phyloP scores from a whole-genome alignment of 1,140 invertebrate species.

The Ericerus pela region DNA sequence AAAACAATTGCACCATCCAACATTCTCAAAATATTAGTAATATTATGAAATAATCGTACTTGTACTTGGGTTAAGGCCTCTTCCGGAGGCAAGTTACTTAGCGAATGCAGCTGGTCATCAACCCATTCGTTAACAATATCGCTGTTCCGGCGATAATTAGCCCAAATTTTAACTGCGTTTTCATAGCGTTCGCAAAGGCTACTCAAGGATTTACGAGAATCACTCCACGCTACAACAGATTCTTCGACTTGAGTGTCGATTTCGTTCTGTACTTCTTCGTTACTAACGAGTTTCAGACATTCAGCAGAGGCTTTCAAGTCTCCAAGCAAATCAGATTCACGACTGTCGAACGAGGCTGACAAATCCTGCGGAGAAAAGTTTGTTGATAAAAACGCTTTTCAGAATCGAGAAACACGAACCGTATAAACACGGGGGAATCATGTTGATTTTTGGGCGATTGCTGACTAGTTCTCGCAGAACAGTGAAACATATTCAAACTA shows the following conservation, averaged over 20 bases:
- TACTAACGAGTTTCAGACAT: slow-evolving; percentile 47
- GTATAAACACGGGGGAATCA: too few species aligned
- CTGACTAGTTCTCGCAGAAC: too few species aligned
- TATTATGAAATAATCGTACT: slow-evolving; percentile 33
- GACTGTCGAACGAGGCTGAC: not conserved
- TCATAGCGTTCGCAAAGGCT: slow-evolving; percentile 55
- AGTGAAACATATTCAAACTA: too few species aligned
- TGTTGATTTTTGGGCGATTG: too few species aligned
- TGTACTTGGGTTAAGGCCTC: slow-evolving; percentile 44
- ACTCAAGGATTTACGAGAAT: slow-evolving; percentile 52
- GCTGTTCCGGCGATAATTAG: slow-evolving; percentile 54
- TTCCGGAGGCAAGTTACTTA: slow-evolving; percentile 35
- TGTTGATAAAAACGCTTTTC: too few species aligned
- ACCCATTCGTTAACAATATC: slow-evolving; percentile 54
- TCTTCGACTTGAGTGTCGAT: slow-evolving; percentile 55
- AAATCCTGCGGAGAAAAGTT: not conserved
- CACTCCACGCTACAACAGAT: slow-evolving; percentile 56
- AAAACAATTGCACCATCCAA: too few species aligned
- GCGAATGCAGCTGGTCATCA: slow-evolving; percentile 32
- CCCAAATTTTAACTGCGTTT: slow-evolving; percentile 58
- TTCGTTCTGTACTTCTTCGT: slow-evolving; percentile 36
- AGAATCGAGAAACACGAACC: too few species aligned
- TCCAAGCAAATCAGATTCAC: not conserved
- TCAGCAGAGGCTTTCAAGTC: slow-evolving; percentile 37
- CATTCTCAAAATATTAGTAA: not conserved